A percentile compares a stretch with the other conserved stretches of the same genome.
These are phyloP conservation scores for Cromileptes altivelis DNA, from an alignment of 2,113 vertebrate genomes.

Conservation along the genomic window DNA sequence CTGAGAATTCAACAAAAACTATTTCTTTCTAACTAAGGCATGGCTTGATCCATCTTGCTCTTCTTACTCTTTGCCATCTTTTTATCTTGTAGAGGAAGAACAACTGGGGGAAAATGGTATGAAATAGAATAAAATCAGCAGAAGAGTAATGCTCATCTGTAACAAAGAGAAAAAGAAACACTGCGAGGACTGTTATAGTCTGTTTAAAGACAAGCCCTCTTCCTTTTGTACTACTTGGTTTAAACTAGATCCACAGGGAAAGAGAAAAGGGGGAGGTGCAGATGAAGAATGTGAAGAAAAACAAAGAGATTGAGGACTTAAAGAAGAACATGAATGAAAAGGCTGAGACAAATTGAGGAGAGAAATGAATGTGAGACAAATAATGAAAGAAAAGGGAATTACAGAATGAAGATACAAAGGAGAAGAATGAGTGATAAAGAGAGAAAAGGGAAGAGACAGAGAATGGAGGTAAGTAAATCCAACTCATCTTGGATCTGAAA, in stretches of 20 bases:
- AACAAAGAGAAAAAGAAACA: conserved; percentile 36
- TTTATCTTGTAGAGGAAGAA: conserved; percentile 9
- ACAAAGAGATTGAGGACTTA: neutral
- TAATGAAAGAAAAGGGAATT: conserved; percentile 31
- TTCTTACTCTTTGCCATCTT: neutral
- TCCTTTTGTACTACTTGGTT: conserved; percentile 30
- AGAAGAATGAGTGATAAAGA: conserved; percentile 22
- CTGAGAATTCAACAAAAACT: neutral
- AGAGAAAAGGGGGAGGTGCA: neutral
- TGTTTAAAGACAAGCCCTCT: conserved; percentile 31
- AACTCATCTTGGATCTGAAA: conserved; percentile 48
- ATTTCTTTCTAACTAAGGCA: neutral
- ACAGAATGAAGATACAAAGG: conserved; percentile 1
- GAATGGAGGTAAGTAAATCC: conserved; percentile 49
- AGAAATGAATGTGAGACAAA: conserved; percentile 1
- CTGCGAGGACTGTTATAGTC: conserved; percentile 23
- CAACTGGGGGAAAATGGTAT: conserved; percentile 12
- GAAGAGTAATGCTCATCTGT: conserved; percentile 21
- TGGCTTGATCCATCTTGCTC: neutral
- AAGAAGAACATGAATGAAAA: neutral
- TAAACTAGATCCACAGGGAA: conserved; percentile 40
- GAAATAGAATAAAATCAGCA: conserved; percentile 31
- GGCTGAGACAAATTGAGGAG: conserved; percentile 8
- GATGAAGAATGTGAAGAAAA: conserved; percentile 5
- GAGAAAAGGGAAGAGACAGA: conserved; percentile 19